Base-by-base conservation (phyloP, 2,113 vertebrate genomes). In the Pipa parva region DNA sequence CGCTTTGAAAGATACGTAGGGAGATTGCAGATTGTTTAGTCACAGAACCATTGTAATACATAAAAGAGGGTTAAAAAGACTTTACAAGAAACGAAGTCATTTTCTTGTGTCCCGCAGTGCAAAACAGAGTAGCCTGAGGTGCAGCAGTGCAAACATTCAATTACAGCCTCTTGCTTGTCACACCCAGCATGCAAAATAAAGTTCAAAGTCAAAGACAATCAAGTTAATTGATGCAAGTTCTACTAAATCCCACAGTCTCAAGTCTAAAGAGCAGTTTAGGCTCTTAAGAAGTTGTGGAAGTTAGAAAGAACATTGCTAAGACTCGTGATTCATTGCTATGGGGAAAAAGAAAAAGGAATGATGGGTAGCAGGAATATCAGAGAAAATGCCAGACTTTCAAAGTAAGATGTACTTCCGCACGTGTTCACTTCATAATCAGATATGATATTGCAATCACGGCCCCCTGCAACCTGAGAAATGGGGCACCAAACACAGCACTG, bases 151-250 rank as follows among this genome's bases (percentile, higher is more conserved):
- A 58, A 51, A 54, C 57, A 54, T 70, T 60, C 66, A 70, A 70
- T 70, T 70, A 70, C 33, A 36, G 58, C 31, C 66, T 60, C 57
- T 70, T 61, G 65, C 59, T 48, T 70, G 66, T 70, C 66, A 70
- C 66, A 70, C 57, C 57, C 58, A 61, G 57, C 49, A 39, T 60
- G 57, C 46, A 39, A 60, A 60, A 28, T 52, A 42, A 68, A 70
- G 66, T 61, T 70, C 66, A 70, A 70, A 61, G 66, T 61, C 57
- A 70, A 70, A 70, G 31, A 52, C 57, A 70, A 70, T 61, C 46
- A 70, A 70, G 48, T 70, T 70, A 70, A 70, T 70, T 54, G 48
- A 70, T 45, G 18, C 25, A 61, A 61, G 66, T 70, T 61, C 66
- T 61, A 15, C 31, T 24, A 25, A 63, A 52, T 21, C 51, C 20